phyloP scores from a whole-genome alignment of 2,888 invertebrate species.

The Agrotis clavis region DNA sequence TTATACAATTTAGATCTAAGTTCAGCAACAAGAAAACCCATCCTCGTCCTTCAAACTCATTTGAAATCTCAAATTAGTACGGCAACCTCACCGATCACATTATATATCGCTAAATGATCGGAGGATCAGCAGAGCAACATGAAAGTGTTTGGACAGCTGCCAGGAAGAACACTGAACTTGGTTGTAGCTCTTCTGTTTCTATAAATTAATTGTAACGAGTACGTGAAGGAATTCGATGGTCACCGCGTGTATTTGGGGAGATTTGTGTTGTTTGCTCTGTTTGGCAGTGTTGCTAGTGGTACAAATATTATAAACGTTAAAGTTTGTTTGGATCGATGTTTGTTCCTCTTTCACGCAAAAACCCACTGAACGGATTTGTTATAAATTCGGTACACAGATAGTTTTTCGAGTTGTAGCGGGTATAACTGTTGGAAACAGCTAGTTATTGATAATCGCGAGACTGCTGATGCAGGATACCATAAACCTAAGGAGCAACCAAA shows the following conservation, averaged over 20 bases:
- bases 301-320: not conserved
- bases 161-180: constrained; percentile 69
- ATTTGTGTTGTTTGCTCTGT: not conserved
- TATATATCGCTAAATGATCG: constrained; percentile 64
- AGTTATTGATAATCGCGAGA: too few relatives aligned
- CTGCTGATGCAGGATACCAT: too few relatives aligned
- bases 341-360: too few relatives aligned
- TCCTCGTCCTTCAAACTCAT: constrained; percentile 10
- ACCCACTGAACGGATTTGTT: too few relatives aligned
- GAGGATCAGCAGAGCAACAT: constrained; percentile 63
- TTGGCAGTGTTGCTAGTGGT: not conserved
- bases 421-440: too few relatives aligned
- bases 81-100: constrained; percentile 50
- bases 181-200: constrained; percentile 44
- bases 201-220: constrained; percentile 64
- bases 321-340: too few relatives aligned
- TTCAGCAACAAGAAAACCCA: constrained; percentile 30
- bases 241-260: constrained; percentile 36
- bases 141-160: constrained; percentile 58
- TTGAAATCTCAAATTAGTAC: constrained; percentile 43
- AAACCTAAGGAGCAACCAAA: too few relatives aligned
- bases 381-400: too few relatives aligned
- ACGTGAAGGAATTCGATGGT: constrained; percentile 62
- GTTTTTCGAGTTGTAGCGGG: too few relatives aligned
- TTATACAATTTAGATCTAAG: constrained; percentile 1